Evolutionary conservation across 2,888 invertebrate species (phyloP), one percentile per base, ranked within the genome.

Genomic region (Digitonthophagus gazella): DNA sequence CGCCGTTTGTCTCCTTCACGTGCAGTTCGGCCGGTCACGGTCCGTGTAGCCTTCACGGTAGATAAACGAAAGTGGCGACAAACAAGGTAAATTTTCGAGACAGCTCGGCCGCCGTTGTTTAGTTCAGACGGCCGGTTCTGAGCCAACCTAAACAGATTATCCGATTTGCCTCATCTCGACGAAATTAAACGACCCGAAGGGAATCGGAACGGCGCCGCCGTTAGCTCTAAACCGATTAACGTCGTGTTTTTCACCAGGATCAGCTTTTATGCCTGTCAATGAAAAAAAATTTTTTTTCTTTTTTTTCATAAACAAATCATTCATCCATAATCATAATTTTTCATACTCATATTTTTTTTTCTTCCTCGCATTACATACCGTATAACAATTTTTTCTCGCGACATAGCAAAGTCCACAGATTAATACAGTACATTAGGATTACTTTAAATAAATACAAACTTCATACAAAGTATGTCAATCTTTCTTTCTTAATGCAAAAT

Each of bases 101-200:
- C 28, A 44, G 11, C 28, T 44, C 28, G 28, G 28, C 28, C 63
- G 44, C 63, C 65, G 57, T 70, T 70, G 67, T 67, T 70, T 70
- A 70, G 69, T 61, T 44, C 28, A 67, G 67, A 63, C 67, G 54
- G 19, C n/a, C 61, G 18, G 61, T 20, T 63, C 65, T 66, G 54
- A 68, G 70, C 67, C 55, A 54, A 70, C 67, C 67, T 70, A 66
- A 70, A 70, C 65, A 64, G 70, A 70, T 70, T 70, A 70, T 68
- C 70, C 67, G 65, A 70, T 67, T 70, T 65, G 58, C 19, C 28
- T 66, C 65, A 67, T 63, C 65, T 65, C 63, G 64, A 58, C 55
- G 54, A 67, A 69, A 67, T 69, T 67, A 69, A 67, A 67, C 58
- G 44, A 56, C 8, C 68, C 63, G 22, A 64, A 28, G 64, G 22